Percentiles rank a stretch among this genome's conserved stretches.
Evolutionary conservation across 2,888 invertebrate genomes (phyloP).

Genomic region (Tethea ocularis): DNA sequence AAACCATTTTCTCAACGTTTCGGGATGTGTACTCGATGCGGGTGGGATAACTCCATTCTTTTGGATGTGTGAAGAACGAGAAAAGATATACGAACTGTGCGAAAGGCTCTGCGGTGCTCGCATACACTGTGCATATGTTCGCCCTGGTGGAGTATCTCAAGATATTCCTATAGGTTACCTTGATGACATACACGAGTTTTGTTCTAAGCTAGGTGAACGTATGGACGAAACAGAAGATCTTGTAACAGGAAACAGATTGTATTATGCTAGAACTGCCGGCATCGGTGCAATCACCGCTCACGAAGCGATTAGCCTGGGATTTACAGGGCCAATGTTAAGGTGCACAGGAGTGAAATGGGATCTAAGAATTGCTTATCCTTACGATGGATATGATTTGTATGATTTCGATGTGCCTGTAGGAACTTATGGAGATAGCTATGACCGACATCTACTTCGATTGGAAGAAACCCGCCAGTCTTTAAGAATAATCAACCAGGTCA

Average conservation of each 20-base stretch:
- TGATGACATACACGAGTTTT: slow-evolving; percentile 91
- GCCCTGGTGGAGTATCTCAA: slow-evolving; percentile 91
- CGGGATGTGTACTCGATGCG: slow-evolving; percentile 90
- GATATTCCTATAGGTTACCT: slow-evolving; percentile 85
- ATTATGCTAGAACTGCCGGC: slow-evolving; percentile 86
- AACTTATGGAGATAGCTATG: slow-evolving; percentile 92
- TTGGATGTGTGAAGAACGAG: slow-evolving; percentile 95
- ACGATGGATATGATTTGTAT: slow-evolving; percentile 91
- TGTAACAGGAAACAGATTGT: slow-evolving; percentile 88
- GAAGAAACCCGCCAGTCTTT: slow-evolving; percentile 91
- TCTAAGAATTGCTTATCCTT: slow-evolving; percentile 90
- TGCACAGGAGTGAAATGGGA: slow-evolving; percentile 95
- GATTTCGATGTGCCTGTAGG: slow-evolving; percentile 94
- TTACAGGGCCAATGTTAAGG: slow-evolving; percentile 89
- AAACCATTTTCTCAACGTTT: slow-evolving; percentile 91
- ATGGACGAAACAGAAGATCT: slow-evolving; percentile 94
- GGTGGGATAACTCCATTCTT: slow-evolving; percentile 96
- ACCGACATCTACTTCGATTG: slow-evolving; percentile 88
- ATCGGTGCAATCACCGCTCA: slow-evolving; percentile 89
- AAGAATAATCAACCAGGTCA: slow-evolving; percentile 90
- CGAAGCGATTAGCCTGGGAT: slow-evolving; percentile 90
- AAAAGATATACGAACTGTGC: slow-evolving; percentile 93
- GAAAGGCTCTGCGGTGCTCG: slow-evolving; percentile 93
- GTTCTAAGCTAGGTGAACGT: slow-evolving; percentile 87
- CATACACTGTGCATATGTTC: slow-evolving; percentile 92